Percentiles rank a stretch among this genome's conserved stretches.
phyloP scores from a whole-genome alignment of 2,797 vertebrate species.

The Acipenser ruthenus region DNA sequence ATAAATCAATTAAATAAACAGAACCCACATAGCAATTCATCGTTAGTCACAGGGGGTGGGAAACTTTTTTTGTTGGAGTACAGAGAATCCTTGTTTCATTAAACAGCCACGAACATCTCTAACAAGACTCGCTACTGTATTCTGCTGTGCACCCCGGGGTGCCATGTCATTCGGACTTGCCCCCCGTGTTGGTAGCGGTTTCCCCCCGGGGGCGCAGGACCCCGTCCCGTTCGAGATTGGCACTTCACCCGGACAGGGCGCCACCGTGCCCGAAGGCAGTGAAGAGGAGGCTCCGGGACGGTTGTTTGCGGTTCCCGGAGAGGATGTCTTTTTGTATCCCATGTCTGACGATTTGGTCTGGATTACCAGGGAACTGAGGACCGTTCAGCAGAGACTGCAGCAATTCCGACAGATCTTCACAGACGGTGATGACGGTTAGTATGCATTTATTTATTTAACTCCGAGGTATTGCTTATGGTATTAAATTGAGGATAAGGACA shows the following conservation, averaged over 20 bases:
- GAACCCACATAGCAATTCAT: too few relatives aligned
- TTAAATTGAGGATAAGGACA: too few relatives aligned
- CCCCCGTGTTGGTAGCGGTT: background rate
- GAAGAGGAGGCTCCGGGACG: background rate
- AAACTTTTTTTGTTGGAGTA: too few relatives aligned
- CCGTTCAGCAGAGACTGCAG: slow-evolving; percentile 9
- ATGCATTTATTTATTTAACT: too few relatives aligned
- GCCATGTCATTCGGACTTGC: too few relatives aligned
- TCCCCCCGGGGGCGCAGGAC: background rate
- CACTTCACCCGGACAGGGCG: background rate
- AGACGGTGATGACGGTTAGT: slow-evolving; percentile 4
- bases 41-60: too few relatives aligned
- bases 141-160: too few relatives aligned
- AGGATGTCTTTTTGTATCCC: background rate
- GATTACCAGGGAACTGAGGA: slow-evolving; percentile 16
- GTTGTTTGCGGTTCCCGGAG: background rate
- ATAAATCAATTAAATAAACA: too few relatives aligned
- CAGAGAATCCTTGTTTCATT: too few relatives aligned
- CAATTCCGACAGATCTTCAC: slow-evolving; percentile 12
- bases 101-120: too few relatives aligned
- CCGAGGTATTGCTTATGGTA: too few relatives aligned
- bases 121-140: too few relatives aligned
- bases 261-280: background rate
- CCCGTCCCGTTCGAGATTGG: background rate
- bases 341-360: slow-evolving; percentile 6